Evolutionary conservation across 2,797 vertebrate species (phyloP).

Genomic region (Trachops cirrhosus): DNA sequence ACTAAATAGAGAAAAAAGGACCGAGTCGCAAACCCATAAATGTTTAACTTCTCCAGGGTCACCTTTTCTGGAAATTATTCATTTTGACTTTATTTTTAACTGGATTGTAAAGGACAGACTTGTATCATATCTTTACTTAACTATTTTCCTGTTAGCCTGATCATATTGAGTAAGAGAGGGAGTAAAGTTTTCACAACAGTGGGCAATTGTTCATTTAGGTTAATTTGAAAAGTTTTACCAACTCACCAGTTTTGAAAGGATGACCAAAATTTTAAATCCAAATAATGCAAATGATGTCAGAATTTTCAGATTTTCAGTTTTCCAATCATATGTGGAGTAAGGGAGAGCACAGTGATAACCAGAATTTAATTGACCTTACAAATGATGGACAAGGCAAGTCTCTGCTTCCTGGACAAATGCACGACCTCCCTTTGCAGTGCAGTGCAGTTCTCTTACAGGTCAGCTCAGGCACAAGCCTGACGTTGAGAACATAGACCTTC

Average conservation of each 20-base stretch:
- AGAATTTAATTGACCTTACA: neutral
- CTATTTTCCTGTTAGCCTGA: neutral
- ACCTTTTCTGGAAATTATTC: neutral
- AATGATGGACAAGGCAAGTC: neutral
- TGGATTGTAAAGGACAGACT: slow-evolving; percentile 18
- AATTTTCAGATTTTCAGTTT: neutral
- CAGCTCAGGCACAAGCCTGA: neutral
- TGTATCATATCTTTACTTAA: neutral
- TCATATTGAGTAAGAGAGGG: neutral
- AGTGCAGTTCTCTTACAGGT: neutral
- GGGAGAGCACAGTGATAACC: no score
- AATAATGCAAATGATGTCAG: neutral
- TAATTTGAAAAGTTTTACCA: neutral
- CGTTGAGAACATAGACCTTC: neutral
- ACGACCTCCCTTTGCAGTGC: neutral
- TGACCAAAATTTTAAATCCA: neutral
- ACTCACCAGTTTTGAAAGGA: neutral
- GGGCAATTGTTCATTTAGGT: neutral
- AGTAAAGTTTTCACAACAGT: neutral
- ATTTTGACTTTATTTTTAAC: slow-evolving; percentile 22
- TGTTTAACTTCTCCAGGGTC: slow-evolving; percentile 71
- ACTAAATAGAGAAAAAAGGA: slow-evolving; percentile 44
- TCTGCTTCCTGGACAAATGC: neutral
- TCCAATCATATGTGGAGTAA: neutral
- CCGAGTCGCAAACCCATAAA: slow-evolving; percentile 43